Evolutionary conservation across 2,113 vertebrate genomes (phyloP).

Genomic region (Morone chrysops): DNA sequence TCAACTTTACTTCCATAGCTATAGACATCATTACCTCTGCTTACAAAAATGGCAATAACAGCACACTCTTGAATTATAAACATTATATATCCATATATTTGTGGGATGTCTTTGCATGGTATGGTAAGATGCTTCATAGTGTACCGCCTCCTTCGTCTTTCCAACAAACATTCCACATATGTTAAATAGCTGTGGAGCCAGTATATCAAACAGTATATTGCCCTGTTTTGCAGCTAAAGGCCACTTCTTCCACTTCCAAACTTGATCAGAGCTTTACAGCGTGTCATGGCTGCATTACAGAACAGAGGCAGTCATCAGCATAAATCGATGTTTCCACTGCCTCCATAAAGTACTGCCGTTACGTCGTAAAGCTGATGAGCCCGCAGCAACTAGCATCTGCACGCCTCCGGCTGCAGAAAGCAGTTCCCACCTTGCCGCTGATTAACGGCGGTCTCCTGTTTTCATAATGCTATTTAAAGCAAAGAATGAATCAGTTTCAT

Average conservation of each 20-base stretch:
- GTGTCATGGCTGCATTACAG: slow-evolving; percentile 54
- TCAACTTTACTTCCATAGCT: neutral
- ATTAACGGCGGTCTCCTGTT: slow-evolving; percentile 61
- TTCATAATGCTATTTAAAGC: slow-evolving; percentile 76
- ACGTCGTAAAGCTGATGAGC: slow-evolving; percentile 72
- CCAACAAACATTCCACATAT: neutral
- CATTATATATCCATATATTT: too few relatives aligned
- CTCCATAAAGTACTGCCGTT: slow-evolving; percentile 59
- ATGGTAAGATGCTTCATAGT: too few relatives aligned
- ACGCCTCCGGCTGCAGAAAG: slow-evolving; percentile 30
- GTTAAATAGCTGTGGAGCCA: slow-evolving; percentile 10
- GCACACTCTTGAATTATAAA: neutral
- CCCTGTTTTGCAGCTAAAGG: slow-evolving; percentile 4
- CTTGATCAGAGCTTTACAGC: slow-evolving; percentile 37
- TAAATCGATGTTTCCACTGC: slow-evolving; percentile 70
- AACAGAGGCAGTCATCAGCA: slow-evolving; percentile 69
- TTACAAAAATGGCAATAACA: too few relatives aligned
- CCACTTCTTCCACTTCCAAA: neutral
- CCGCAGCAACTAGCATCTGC: slow-evolving; percentile 55
- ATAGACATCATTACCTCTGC: neutral
- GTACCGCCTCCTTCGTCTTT: neutral
- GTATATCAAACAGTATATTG: neutral
- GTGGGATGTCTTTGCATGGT: neutral
- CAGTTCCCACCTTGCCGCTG: slow-evolving; percentile 51
- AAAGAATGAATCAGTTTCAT: slow-evolving; percentile 79